These are phyloP conservation scores for Trisateles emortualis DNA, from an alignment of 2,888 invertebrate species.

Conservation along the genomic window DNA sequence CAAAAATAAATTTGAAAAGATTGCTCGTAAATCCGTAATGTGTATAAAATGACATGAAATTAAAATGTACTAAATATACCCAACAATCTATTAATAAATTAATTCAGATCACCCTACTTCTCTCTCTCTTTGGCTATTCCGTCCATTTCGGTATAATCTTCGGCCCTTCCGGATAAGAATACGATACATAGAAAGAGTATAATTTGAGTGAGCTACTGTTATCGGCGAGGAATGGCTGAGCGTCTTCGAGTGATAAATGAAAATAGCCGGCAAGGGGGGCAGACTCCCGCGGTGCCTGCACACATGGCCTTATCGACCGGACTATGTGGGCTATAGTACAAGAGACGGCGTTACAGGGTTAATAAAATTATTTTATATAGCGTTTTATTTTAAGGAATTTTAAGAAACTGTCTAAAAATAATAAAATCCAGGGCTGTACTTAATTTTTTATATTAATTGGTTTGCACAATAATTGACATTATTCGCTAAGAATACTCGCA, in stretches of 20 bases:
- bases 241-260: constrained; percentile 80
- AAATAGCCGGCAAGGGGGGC: constrained; percentile 83
- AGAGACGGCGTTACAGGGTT: constrained; percentile 47
- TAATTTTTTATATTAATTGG: no score
- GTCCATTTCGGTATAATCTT: neutral
- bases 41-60: no score
- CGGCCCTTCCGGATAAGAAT: neutral
- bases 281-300: constrained; percentile 82
- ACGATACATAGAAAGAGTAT: constrained; percentile 10
- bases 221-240: constrained; percentile 58
- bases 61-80: no score
- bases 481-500: no score
- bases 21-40: no score
- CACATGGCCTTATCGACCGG: constrained; percentile 84
- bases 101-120: no score
- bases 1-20: no score
- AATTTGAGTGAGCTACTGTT: constrained; percentile 44
- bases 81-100: no score
- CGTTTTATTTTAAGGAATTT: no score
- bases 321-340: constrained; percentile 45
- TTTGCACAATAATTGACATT: no score
- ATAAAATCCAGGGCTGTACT: no score
- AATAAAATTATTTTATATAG: neutral
- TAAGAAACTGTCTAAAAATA: no score
- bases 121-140: neutral